Evolutionary conservation across 2,113 vertebrate species (phyloP).

Genomic region (Tympanuchus pallidicinctus): DNA sequence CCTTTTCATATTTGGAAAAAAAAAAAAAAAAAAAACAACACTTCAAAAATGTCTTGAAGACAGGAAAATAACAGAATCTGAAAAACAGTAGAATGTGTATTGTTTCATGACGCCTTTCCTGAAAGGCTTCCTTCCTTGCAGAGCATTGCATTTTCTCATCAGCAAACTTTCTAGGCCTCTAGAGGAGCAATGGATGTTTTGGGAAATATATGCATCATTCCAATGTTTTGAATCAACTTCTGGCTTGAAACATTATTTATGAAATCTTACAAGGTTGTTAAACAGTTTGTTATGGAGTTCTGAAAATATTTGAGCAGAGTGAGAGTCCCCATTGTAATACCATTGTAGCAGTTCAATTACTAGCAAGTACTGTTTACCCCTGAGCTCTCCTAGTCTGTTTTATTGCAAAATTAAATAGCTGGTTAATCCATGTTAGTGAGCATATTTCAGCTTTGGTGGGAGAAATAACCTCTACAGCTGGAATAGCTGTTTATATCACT

Average conservation of each 20-base stretch:
- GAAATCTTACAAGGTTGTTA: not conserved
- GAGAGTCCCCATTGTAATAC: not conserved
- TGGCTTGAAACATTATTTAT: not conserved
- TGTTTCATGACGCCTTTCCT: not conserved
- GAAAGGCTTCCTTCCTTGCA: not conserved
- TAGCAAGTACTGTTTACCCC: not conserved
- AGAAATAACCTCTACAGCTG: not conserved
- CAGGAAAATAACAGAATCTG: not conserved
- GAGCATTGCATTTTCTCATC: not conserved
- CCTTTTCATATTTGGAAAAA: not conserved
- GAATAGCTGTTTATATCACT: not conserved
- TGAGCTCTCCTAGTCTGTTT: not conserved
- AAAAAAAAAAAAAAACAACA: not conserved
- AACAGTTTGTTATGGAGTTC: not conserved
- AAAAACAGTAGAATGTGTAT: not conserved
- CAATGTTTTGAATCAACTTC: not conserved
- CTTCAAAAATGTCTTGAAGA: not conserved
- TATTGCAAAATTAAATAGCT: not conserved
- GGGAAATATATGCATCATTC: not conserved
- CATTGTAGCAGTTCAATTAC: not conserved
- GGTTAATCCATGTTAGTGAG: not conserved
- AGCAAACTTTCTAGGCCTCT: not conserved
- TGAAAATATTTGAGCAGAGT: not conserved
- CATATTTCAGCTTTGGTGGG: not conserved
- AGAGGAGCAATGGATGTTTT: not conserved